Evolutionary conservation across 2,888 invertebrate genomes (phyloP).

Genomic region (Scaptomyza parva): DNA sequence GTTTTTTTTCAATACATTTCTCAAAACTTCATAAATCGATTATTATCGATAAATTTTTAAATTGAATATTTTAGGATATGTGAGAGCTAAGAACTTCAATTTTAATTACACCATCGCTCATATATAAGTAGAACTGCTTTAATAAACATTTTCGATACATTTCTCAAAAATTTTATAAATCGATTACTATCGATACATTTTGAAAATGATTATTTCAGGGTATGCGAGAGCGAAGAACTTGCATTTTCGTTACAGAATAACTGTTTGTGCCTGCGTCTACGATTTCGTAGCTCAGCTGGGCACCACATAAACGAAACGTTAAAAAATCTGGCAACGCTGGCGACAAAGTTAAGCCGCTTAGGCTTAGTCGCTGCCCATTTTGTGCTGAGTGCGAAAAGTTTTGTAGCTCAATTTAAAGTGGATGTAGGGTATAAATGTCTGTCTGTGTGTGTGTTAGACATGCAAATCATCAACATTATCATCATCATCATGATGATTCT

Average conservation of each 20-base stretch:
- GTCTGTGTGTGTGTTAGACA: conserved; percentile 7
- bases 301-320: conserved; percentile 67
- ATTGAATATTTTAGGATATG: too few species aligned
- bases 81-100: too few species aligned
- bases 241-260: not conserved
- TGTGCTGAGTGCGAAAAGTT: conserved; percentile 73
- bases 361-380: conserved; percentile 64
- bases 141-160: too few species aligned
- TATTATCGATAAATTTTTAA: not conserved
- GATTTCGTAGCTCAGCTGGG: not conserved
- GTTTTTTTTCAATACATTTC: not conserved
- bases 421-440: conserved; percentile 31
- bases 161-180: not conserved
- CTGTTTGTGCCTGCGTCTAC: not conserved
- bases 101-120: not conserved
- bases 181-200: not conserved
- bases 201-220: not conserved
- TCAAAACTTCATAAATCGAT: not conserved
- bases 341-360: conserved; percentile 77
- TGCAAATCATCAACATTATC: not conserved
- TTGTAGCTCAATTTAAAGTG: conserved; percentile 45
- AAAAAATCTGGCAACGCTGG: conserved; percentile 52
- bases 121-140: too few species aligned
- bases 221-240: too few species aligned
- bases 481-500: not conserved